Evolutionary conservation across 2,113 vertebrate species (phyloP).

Genomic region (Melanocharis versteri): DNA sequence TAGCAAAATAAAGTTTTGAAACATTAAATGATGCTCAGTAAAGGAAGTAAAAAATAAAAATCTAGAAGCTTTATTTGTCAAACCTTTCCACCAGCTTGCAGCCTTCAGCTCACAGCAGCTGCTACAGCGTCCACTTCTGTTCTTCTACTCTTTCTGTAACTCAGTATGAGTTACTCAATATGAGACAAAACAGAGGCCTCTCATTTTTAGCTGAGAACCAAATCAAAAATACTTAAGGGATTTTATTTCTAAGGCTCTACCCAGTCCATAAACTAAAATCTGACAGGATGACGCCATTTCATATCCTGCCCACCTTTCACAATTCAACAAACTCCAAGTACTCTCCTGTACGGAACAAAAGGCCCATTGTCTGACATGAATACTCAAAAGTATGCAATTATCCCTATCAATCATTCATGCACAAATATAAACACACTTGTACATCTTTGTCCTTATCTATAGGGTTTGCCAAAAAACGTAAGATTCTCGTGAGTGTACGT

Average conservation of each 20-base stretch:
- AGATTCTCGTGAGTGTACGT: accelerated
- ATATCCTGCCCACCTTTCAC: not conserved
- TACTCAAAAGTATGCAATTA: not conserved
- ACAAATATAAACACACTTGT: not conserved
- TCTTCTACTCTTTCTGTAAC: not conserved
- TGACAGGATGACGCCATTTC: not conserved
- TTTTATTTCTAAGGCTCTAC: not conserved
- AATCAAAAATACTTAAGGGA: not conserved
- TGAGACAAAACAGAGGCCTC: not conserved
- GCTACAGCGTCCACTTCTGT: not conserved
- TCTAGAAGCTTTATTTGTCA: not conserved
- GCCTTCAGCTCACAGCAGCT: not conserved
- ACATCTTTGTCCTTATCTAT: not conserved
- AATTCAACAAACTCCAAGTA: not conserved
- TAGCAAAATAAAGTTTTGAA: not conserved
- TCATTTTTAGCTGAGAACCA: not conserved
- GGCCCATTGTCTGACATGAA: accelerated
- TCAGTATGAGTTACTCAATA: not conserved
- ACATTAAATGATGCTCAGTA: not conserved
- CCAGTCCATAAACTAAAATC: not conserved
- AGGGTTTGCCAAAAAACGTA: not conserved
- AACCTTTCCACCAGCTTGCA: not conserved
- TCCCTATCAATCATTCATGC: not conserved
- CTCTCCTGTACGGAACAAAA: not conserved
- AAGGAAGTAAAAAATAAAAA: not conserved